Conservation (phyloP, 2,888 invertebrate genomes). For the Anticlea derivata region DNA sequence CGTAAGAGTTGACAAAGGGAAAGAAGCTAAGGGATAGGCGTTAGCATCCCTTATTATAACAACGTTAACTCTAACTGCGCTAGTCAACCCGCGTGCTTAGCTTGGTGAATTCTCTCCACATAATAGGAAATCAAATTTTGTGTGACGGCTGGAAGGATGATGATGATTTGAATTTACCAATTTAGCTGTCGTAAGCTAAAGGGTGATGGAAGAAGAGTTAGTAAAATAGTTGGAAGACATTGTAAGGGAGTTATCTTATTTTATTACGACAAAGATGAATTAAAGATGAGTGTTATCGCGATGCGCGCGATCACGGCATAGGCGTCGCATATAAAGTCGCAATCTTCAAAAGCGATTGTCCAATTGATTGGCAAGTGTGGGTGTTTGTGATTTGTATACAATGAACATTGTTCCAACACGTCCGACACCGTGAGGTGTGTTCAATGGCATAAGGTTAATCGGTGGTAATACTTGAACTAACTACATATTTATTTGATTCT, state of each 20-base stretch:
- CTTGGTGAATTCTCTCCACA: no score
- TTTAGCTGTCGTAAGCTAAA: no score
- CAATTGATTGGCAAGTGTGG: conserved; percentile 35
- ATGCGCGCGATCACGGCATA: conserved; percentile 22
- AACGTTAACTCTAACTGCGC: no score
- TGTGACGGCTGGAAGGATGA: no score
- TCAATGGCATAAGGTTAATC: conserved; percentile 54
- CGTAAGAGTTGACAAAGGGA: no score
- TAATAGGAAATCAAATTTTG: no score
- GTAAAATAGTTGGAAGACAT: neutral
- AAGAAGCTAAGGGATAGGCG: no score
- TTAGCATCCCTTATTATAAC: no score
- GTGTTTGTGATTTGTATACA: conserved; percentile 76
- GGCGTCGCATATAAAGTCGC: conserved; percentile 36
- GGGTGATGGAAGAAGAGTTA: no score
- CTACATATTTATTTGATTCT: conserved; percentile 1
- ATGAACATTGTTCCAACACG: conserved; percentile 74
- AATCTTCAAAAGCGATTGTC: conserved; percentile 36
- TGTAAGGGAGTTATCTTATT: neutral
- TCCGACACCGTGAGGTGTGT: conserved; percentile 28
- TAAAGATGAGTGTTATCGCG: conserved; percentile 34
- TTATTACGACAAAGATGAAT: conserved; percentile 27
- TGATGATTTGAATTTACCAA: no score
- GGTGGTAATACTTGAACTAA: conserved; percentile 32
- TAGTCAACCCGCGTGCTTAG: no score